Conservation (phyloP, 2,113 vertebrate genomes). For the Asarcornis scutulata region DNA sequence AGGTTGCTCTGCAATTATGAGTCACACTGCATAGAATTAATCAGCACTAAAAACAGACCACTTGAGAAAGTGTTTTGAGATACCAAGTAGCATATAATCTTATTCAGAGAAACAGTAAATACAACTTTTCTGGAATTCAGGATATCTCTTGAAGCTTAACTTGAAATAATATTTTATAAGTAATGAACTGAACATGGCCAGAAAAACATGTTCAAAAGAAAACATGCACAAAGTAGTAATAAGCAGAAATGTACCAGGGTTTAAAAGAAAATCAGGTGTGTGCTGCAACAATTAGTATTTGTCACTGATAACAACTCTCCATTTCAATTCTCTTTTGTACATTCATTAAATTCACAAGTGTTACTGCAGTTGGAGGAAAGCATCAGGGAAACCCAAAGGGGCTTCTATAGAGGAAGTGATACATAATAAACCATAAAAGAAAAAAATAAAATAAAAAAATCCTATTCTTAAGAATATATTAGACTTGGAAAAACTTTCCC, state of each 20-base stretch:
- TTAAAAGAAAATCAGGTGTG: not conserved
- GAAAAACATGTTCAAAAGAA: not conserved
- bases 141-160: not conserved
- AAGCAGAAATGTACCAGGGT: not conserved
- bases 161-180: not conserved
- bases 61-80: not conserved
- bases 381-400: not conserved
- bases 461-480: not conserved
- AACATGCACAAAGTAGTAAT: not conserved
- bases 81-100: not conserved
- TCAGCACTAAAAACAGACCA: not conserved
- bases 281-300: not conserved
- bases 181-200: not conserved
- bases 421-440: not conserved
- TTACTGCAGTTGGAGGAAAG: not conserved
- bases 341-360: not conserved
- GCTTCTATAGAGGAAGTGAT: not conserved
- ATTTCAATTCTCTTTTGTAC: not conserved
- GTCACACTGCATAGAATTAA: not conserved
- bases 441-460: no score
- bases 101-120: not conserved
- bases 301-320: not conserved
- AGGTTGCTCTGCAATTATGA: not conserved
- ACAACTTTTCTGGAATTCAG: not conserved
- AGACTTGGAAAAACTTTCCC: not conserved